A percentile compares a stretch with the other conserved stretches of the same genome.
These are phyloP conservation scores for Drosophila bocqueti DNA, from an alignment of 1,140 invertebrate species.

Conservation along the genomic window DNA sequence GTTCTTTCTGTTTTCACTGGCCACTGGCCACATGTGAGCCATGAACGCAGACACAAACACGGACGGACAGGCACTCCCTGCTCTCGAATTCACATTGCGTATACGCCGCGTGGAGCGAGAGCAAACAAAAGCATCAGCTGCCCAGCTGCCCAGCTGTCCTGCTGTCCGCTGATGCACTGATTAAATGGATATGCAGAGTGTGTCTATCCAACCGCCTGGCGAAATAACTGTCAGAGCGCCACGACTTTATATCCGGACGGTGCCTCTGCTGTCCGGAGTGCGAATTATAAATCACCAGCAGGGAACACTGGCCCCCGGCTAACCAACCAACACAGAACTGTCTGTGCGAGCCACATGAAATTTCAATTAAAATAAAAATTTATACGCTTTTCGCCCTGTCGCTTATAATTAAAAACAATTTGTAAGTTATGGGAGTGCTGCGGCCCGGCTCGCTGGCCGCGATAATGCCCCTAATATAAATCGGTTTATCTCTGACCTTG, in stretches of 20 bases:
- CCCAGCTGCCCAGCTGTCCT: conserved; percentile 21
- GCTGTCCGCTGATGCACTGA: conserved; percentile 58
- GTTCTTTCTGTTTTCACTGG: conserved; percentile 7
- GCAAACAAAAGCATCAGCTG: conserved; percentile 56
- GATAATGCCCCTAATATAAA: conserved; percentile 50
- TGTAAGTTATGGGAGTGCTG: conserved; percentile 38
- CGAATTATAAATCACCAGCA: conserved; percentile 74
- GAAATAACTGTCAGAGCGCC: conserved; percentile 41
- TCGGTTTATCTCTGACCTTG: conserved; percentile 31
- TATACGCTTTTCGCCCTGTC: conserved; percentile 52
- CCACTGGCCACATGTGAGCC: conserved; percentile 25
- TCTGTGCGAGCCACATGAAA: conserved; percentile 55
- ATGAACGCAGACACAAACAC: not conserved
- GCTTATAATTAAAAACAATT: conserved; percentile 73
- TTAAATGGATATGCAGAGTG: conserved; percentile 74
- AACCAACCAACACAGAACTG: conserved; percentile 10
- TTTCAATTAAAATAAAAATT: conserved; percentile 80
- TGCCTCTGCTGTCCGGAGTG: conserved; percentile 13
- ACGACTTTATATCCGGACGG: conserved; percentile 31
- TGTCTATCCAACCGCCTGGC: conserved; percentile 60
- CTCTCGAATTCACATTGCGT: conserved; percentile 29
- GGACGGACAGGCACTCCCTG: not conserved
- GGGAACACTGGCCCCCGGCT: conserved; percentile 7
- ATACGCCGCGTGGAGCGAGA: conserved; percentile 48
- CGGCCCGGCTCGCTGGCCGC: not conserved